These are phyloP conservation scores for Cheilosia grossa DNA, from an alignment of 2,888 invertebrate species.

Conservation along the genomic window DNA sequence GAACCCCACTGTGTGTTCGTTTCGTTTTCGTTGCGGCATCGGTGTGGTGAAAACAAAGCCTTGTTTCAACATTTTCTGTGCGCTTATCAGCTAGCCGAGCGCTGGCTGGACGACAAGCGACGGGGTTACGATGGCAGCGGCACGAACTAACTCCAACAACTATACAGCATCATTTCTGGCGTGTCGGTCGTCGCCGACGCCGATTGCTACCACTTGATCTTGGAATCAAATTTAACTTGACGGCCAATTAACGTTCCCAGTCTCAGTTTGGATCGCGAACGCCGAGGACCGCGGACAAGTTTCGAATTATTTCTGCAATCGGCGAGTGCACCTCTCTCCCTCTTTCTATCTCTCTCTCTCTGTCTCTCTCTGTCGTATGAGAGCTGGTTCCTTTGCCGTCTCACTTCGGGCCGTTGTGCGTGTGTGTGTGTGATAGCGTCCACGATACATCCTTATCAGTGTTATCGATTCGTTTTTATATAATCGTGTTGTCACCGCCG, in stretches of 20 bases:
- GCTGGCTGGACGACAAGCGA: conserved; percentile 1
- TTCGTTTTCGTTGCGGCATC: neutral
- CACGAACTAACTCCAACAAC: conserved; percentile 38
- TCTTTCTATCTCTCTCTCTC: neutral
- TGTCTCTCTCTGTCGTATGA: conserved; percentile 1
- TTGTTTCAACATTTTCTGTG: conserved; percentile 50
- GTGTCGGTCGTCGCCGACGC: conserved; percentile 50
- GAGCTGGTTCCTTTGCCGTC: conserved; percentile 20
- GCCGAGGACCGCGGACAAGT: conserved; percentile 75
- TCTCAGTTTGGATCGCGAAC: conserved; percentile 78
- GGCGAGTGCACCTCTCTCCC: conserved; percentile 43
- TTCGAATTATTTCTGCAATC: conserved; percentile 48
- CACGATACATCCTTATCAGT: conserved; percentile 57
- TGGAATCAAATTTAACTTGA: conserved; percentile 74
- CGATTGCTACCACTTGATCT: conserved; percentile 75
- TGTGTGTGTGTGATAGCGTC: conserved; percentile 10
- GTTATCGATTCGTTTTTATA: conserved; percentile 56
- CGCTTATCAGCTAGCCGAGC: conserved; percentile 55
- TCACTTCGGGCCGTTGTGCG: conserved; percentile 19
- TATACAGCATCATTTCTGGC: conserved; percentile 37
- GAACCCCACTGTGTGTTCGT: conserved; percentile 1
- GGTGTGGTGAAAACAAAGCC: conserved; percentile 51
- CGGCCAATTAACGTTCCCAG: conserved; percentile 76
- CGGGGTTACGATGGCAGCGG: conserved; percentile 37
- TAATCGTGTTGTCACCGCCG: conserved; percentile 26